These are phyloP conservation scores for Trematomus bernacchii DNA, from an alignment of 2,797 vertebrate genomes.

Conservation along the genomic window DNA sequence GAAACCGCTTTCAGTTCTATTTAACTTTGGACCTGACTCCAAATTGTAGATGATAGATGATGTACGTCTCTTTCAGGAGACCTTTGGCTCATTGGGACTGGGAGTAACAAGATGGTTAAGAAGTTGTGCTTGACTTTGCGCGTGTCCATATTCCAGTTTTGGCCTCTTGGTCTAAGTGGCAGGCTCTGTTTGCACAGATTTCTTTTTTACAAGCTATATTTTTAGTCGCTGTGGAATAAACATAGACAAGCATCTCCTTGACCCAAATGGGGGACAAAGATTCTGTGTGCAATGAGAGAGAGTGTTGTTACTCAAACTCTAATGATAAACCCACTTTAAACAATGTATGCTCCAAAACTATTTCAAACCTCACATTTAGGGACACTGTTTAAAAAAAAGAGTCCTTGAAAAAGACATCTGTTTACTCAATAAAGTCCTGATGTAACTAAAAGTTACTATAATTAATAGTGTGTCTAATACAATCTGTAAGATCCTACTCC, in stretches of 20 bases:
- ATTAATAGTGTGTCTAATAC: constrained; percentile 1
- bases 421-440: not conserved
- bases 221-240: constrained; percentile 64
- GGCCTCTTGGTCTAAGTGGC: constrained; percentile 28
- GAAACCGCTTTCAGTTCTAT: constrained; percentile 61
- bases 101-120: constrained; percentile 28
- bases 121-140: constrained; percentile 39
- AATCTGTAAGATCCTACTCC: constrained; percentile 7
- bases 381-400: not conserved
- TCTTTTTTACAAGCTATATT: constrained; percentile 61
- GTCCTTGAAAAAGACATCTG: not conserved
- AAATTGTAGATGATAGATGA: constrained; percentile 67
- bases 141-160: constrained; percentile 17
- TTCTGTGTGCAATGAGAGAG: constrained; percentile 25
- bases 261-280: constrained; percentile 60
- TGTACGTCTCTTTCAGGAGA: constrained; percentile 61
- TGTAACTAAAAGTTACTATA: not conserved
- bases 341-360: not conserved
- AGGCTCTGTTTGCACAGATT: constrained; percentile 49
- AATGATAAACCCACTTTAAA: not conserved
- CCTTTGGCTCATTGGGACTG: constrained; percentile 36
- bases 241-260: constrained; percentile 59
- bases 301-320: not conserved
- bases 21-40: constrained; percentile 74
- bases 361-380: not conserved